A percentile compares a stretch with the other conserved stretches of the same genome.
Evolutionary conservation across 2,797 vertebrate genomes (phyloP).

Genomic region (Ctenopoma kingsleyae): DNA sequence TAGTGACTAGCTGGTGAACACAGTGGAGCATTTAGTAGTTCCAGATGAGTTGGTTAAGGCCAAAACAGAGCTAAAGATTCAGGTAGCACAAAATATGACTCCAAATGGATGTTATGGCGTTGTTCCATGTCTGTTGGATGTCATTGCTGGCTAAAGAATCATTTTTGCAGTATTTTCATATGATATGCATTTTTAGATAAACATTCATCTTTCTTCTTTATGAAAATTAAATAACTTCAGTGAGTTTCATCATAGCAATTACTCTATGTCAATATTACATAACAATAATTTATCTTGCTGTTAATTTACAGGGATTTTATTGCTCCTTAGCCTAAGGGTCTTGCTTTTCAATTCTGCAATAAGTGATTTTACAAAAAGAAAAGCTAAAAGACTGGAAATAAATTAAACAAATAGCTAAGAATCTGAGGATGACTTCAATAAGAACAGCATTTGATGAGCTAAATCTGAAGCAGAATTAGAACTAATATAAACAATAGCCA

Average conservation of each 20-base stretch:
- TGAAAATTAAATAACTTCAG: conserved; percentile 16
- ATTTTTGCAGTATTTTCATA: not conserved
- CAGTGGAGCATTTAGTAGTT: not conserved
- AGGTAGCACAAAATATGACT: not conserved
- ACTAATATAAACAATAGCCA: not conserved
- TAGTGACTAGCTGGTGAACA: not conserved
- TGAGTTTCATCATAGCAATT: conserved; percentile 1
- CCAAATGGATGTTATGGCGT: not conserved
- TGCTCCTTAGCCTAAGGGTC: not conserved
- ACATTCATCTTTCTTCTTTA: not conserved
- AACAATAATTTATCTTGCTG: not conserved
- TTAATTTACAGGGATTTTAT: not conserved
- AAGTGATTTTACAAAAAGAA: not conserved
- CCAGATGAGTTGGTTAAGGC: not conserved
- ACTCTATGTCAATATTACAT: conserved; percentile 4
- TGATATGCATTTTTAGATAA: not conserved
- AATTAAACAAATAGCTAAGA: not conserved
- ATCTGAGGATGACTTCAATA: conserved; percentile 1
- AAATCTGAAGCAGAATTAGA: conserved; percentile 2
- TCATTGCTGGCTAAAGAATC: not conserved
- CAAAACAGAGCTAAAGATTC: not conserved
- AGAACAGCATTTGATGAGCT: not conserved
- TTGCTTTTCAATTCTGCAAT: not conserved
- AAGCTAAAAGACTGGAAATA: not conserved
- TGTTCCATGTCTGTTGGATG: not conserved